Evolutionary conservation across 2,888 invertebrate genomes (phyloP), one percentile per base, ranked within the genome.

Genomic region (Leptinotarsa peninsularis): DNA sequence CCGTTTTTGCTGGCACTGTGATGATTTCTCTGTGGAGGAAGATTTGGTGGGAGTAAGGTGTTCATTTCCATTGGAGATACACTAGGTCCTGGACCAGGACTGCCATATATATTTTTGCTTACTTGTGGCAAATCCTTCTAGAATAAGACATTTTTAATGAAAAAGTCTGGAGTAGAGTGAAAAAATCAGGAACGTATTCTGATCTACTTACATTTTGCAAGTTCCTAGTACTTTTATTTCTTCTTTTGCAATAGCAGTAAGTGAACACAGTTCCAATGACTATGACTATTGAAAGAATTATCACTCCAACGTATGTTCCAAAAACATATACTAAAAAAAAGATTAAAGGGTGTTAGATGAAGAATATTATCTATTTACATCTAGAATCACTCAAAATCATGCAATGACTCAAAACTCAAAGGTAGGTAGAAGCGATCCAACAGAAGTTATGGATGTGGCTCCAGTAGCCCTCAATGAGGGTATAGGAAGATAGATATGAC

Each of bases 91-190:
- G 93, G 90, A 84, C 93, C 93, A 4, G 94, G 93, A 85, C 94
- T 93, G 2, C 95, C 95, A 87, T 95, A 95, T 81, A 95, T 95
- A 86, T 95, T 95, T 87, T 95, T 94, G 87, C 94, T 92, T 27
- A 92, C 93, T 87, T 92, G 92, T 0, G 93, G 93, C 74, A 93
- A 89, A 84, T 91, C 93, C 82, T 93, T 93, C 88, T 88, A 77
- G 23, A 15, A 49, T n/a, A 18, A 67, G 49, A 15, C 1, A 43
- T 43, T 43, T 43, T 43, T 43, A 10, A 13, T 43, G 2, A 43
- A 10, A 2, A 3, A 10, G 43, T 43, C 3, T 43, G 43, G 10
- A 43, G 33, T 33, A 10, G 1, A 10, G 10, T 10, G 33, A 33
- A 43, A 43, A 43, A 43, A 43, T 43, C 43, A 43, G 43, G 5